phyloP scores from a whole-genome alignment of 2,113 vertebrate genomes.

The Ammodramus savannarum region DNA sequence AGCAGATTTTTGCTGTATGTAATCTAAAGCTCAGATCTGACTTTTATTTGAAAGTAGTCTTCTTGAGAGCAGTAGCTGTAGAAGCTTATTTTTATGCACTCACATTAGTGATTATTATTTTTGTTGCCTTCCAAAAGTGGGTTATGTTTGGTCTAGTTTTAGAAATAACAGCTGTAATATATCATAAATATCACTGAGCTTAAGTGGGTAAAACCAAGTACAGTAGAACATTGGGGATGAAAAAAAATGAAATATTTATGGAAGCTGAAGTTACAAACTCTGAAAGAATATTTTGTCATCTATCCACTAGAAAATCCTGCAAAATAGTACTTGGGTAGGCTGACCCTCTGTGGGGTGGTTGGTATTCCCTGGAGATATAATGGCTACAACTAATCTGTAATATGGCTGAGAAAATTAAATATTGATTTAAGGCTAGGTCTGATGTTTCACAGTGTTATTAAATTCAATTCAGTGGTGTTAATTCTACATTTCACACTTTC shows the following conservation, averaged over 20 bases:
- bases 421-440: slow-evolving; percentile 68
- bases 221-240: neutral
- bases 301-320: neutral
- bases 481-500: slow-evolving; percentile 64
- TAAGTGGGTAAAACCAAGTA: neutral
- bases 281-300: slow-evolving; percentile 14
- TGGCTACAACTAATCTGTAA: slow-evolving; percentile 23
- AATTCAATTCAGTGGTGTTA: slow-evolving; percentile 66
- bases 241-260: neutral
- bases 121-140: neutral
- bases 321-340: neutral
- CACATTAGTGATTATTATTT: neutral
- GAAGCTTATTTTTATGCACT: neutral
- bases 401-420: slow-evolving; percentile 72
- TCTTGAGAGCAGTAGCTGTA: neutral
- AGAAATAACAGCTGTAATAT: neutral
- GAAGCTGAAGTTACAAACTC: neutral
- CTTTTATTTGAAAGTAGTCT: neutral
- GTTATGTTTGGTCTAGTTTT: neutral
- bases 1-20: neutral
- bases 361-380: slow-evolving; percentile 29
- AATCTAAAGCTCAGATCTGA: neutral
- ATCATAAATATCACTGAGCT: neutral
- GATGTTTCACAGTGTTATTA: slow-evolving; percentile 62
- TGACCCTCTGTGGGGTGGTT: neutral